Evolutionary conservation across 2,113 vertebrate genomes (phyloP).

Genomic region (Oreochromis spilurus): DNA sequence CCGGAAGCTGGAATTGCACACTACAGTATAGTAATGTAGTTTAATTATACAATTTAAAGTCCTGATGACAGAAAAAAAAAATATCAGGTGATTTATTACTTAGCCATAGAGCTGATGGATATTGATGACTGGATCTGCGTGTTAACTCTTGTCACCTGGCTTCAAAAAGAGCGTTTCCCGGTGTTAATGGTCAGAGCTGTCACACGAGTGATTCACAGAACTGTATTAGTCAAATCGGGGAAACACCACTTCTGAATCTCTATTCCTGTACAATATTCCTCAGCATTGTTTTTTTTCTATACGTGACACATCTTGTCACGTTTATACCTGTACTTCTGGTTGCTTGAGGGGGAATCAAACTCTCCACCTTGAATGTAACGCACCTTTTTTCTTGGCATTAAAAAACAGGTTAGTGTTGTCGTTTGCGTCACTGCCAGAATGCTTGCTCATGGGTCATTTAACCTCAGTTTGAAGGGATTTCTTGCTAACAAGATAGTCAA

Average conservation of each 20-base stretch:
- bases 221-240: background rate
- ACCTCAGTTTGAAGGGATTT: background rate
- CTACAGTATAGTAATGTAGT: background rate
- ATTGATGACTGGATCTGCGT: background rate
- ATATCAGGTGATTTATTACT: background rate
- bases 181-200: background rate
- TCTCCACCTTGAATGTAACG: background rate
- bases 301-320: background rate
- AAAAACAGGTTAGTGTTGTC: background rate
- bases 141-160: background rate
- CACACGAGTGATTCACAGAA: background rate
- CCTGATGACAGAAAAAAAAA: background rate
- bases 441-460: background rate
- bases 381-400: background rate
- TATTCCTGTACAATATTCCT: background rate
- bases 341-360: background rate
- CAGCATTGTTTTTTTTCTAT: background rate
- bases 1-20: background rate
- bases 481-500: background rate
- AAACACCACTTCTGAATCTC: background rate
- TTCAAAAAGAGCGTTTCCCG: background rate
- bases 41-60: background rate
- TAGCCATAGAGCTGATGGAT: background rate
- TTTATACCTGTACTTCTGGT: background rate
- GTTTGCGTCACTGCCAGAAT: background rate